Evolutionary conservation across 2,888 invertebrate species (phyloP), one percentile per base, ranked within the genome.

Genomic region (Cataglyphis cursor): DNA sequence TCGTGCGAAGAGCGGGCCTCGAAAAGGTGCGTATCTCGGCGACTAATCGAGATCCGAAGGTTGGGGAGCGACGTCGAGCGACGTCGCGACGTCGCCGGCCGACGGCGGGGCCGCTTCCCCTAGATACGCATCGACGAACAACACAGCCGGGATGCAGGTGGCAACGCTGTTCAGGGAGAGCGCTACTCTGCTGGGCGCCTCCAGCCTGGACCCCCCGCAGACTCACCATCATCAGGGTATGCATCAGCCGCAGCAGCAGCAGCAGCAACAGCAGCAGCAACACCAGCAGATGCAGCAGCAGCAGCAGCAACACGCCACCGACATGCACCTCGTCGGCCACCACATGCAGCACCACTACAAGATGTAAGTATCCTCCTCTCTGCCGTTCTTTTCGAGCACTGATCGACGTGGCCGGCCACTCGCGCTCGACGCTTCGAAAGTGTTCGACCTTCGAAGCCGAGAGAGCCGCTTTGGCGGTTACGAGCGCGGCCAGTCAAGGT

Each of bases 121-220:
- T 18, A 8, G 57, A 28, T 65, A 21, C 38, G 12, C 15, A 70
- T 31, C 62, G 54, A 21, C 57, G 21, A 44, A 18, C 18, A 61
- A 44, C 68, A 80, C 80, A 89, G 87, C 90, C 89, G 95, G 93
- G 94, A 96, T 96, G 96, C 96, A 96, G 96, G 96, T 96, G 95
- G 96, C 96, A 93, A 96, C 96, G 95, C 95, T 96, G 94, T 96
- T 96, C 94, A 96, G 96, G 93, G 96, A 96, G 95, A 96, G 96
- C 94, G 96, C 96, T 94, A 96, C 96, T 94, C 95, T 96, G 94
- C 95, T 96, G 93, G 96, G 96, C 93, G 96, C 96, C 93, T 96
- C 96, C 90, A 96, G 96, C 95, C 96, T 96, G 93, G 95, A 96
- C 95, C 95, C 95, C 72, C 94, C 95, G 74, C 94, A 93, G 87